Evolutionary conservation across 2,888 invertebrate species (phyloP), one percentile per base, ranked within the genome.

Genomic region (Noctua janthina): DNA sequence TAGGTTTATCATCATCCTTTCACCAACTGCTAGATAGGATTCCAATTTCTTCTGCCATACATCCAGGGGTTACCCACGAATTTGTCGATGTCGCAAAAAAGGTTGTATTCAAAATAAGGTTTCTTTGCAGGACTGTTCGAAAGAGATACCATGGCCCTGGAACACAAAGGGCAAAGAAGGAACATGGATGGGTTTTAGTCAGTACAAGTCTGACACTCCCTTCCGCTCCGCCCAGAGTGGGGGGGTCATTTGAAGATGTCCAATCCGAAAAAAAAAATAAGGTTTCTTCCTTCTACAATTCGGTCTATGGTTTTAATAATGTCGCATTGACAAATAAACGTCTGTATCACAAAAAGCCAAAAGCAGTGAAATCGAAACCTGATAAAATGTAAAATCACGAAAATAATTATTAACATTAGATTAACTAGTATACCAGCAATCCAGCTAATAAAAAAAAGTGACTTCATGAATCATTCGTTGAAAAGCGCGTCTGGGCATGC

Each of bases 341-440:
- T 67, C 54, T 56, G 23, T 4, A 8, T 56, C 39, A 81, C 51
- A 70, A 76, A 81, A 81, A 78, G 1, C 5, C 35, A 64, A 77
- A 73, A 51, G 3, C 75, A 73, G 54, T 68, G 39, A 76, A 76
- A 64, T n/a, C 29, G 15, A 3, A 68, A 62, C 54, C n/a, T 7
- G 10, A 15, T 10, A 78, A n/a, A 85, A 84, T 78, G 67, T 77
- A 78, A 84, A 62, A 69, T 71, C 49, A 51, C 23, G 71, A 77
- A 11, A 43, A 56, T 43, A 68, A 35, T 10, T 15, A 35, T 29
- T 35, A 71, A n/a, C 29, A 59, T 64, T 39, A 76, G 1, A 67
- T 54, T 66, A 69, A 23, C 39, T 56, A 66, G 59, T 75, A 69
- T 59, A 78, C 20, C 72, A 78, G 54, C 51, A 66, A 75, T 75